Evolutionary conservation across 2,888 invertebrate species (phyloP), one percentile per base, ranked within the genome.

Genomic region (Cryptocephalus primarius): DNA sequence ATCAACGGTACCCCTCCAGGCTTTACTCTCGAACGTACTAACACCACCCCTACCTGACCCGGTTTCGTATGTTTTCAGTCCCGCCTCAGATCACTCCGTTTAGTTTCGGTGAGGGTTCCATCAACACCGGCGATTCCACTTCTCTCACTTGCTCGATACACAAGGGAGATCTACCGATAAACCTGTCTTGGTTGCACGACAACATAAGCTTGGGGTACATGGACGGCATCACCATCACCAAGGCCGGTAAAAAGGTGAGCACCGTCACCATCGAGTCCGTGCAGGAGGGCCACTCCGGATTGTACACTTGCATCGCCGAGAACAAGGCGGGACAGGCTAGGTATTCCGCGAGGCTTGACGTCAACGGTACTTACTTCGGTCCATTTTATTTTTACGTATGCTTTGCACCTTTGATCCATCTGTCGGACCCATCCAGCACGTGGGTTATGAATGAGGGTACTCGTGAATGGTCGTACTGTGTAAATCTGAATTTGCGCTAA

Each of bases 121-220:
- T 75, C 33, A 84, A 84, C 68, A 80, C 81, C 52, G 82, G 83
- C 57, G 86, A 87, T 68, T 74, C 82, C 60, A 79, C 81, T 41
- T 78, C 82, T 52, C 72, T 79, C 11, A 79, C 78, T 45, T 86
- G 85, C 64, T 76, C 83, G 50, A 79, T 82, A 46, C 75, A 76
- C 49, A 85, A 85, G 67, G 85, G 85, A 44, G 85, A 85, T 66
- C 67, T 80, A 42, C 83, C 83, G n/a, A 73, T 84, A 43, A 74
- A 75, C 49, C 75, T 84, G 44, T 68, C 72, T 13, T 84, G 83
- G 83, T 71, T 75, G 22, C 76, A 80, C 56, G 79, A 78, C 48
- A 70, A 61, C 32, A 52, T 55, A 33, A 69, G 70, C 49, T 70
- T 78, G 46, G 71, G 51, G 8, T 46, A 57, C 39, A 47, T 47